Conservation (phyloP, 2,113 vertebrate genomes). For the Abramis brama region DNA sequence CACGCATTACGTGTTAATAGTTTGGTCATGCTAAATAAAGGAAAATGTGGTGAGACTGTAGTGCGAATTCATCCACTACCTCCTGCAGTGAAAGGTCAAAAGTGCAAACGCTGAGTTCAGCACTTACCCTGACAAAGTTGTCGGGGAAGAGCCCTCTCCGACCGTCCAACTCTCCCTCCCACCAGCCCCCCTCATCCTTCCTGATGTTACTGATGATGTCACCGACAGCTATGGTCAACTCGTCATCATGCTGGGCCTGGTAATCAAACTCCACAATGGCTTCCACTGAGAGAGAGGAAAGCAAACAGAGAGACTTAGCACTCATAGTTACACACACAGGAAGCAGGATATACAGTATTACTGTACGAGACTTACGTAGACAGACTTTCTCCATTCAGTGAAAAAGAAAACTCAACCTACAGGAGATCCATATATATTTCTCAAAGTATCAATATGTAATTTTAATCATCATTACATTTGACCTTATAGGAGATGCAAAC, state of each 20-base stretch:
- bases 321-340: background rate
- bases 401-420: background rate
- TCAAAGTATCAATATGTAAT: background rate
- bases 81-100: background rate
- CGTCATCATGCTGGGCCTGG: slow-evolving; percentile 97
- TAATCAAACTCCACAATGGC: slow-evolving; percentile 99
- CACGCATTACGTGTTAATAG: background rate
- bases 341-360: slow-evolving; percentile 21
- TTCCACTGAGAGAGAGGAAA: slow-evolving; percentile 81
- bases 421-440: background rate
- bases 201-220: slow-evolving; percentile 97
- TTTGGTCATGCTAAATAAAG: background rate
- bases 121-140: slow-evolving; percentile 99
- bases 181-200: slow-evolving; percentile 97
- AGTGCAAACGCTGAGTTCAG: slow-evolving; percentile 45
- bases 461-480: background rate
- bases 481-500: background rate
- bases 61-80: background rate
- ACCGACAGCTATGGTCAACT: slow-evolving; percentile 96
- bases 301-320: background rate
- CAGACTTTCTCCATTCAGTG: background rate
- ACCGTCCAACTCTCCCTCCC: slow-evolving; percentile 97
- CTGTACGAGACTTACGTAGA: background rate
- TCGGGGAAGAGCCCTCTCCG: slow-evolving; percentile 98
- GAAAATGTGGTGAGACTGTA: background rate